These are phyloP conservation scores for Anableps anableps DNA, from an alignment of 2,797 vertebrate species.

Conservation along the genomic window DNA sequence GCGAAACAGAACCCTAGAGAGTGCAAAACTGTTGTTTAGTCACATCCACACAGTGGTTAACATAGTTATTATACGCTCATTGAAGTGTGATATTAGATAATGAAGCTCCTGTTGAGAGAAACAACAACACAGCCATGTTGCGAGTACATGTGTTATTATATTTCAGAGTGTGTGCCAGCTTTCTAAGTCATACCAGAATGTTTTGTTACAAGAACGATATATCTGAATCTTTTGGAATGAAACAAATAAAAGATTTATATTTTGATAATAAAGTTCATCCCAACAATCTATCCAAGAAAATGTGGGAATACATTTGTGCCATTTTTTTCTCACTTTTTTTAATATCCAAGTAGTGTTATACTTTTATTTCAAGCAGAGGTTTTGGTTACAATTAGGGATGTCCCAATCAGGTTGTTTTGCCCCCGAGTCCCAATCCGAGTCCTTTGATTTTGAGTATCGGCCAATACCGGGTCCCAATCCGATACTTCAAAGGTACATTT, in stretches of 20 bases:
- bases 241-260: conserved; percentile 27
- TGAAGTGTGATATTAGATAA: conserved; percentile 39
- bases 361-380: neutral
- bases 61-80: conserved; percentile 28
- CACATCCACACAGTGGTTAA: conserved; percentile 21
- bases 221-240: conserved; percentile 46
- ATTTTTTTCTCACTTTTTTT: neutral
- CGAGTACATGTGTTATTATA: neutral
- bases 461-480: too few relatives aligned
- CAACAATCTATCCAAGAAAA: conserved; percentile 15
- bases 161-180: conserved; percentile 26
- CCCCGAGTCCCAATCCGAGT: too few relatives aligned
- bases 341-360: neutral
- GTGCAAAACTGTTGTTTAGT: conserved; percentile 38
- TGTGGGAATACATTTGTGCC: neutral
- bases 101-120: conserved; percentile 9
- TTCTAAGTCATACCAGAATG: conserved; percentile 35
- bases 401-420: too few relatives aligned
- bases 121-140: neutral
- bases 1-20: conserved; percentile 28
- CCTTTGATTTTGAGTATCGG: too few relatives aligned
- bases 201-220: conserved; percentile 45
- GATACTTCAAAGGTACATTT: too few relatives aligned
- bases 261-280: conserved; percentile 30
- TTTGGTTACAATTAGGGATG: neutral